Percentiles rank a stretch among this genome's conserved stretches.
Evolutionary conservation across 2,113 vertebrate species (phyloP).

Genomic region (Oreochromis niloticus): DNA sequence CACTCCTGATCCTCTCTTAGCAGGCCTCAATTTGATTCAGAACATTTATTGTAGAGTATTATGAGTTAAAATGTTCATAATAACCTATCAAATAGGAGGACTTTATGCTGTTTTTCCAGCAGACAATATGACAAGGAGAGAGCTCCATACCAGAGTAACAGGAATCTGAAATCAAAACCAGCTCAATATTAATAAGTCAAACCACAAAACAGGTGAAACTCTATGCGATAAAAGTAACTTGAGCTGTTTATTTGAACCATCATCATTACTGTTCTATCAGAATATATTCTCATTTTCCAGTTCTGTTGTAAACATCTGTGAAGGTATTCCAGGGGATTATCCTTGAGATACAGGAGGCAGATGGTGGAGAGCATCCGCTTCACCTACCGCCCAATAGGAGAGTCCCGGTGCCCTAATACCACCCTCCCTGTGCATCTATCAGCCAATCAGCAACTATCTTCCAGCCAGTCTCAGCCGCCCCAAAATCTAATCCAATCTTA

Average conservation of each 20-base stretch:
- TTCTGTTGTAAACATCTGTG: conserved; percentile 67
- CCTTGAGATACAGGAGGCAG: conserved; percentile 69
- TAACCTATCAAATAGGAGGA: background rate
- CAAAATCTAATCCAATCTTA: conserved; percentile 68
- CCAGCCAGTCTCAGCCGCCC: conserved; percentile 26
- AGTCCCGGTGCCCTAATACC: conserved; percentile 30
- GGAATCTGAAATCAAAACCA: background rate
- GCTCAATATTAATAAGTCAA: background rate
- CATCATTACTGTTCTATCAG: background rate
- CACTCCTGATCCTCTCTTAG: background rate
- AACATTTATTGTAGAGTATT: background rate
- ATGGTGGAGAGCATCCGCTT: conserved; percentile 61
- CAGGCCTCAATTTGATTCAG: background rate
- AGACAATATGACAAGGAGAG: background rate
- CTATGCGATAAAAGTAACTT: background rate
- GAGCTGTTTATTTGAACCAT: background rate
- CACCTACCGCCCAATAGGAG: conserved; percentile 52
- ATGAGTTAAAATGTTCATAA: background rate
- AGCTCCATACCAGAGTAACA: background rate
- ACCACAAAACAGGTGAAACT: background rate
- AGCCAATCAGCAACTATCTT: conserved; percentile 54
- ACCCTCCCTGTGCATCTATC: conserved; percentile 47
- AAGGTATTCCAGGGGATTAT: conserved; percentile 75
- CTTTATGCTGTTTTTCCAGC: background rate
- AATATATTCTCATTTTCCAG: background rate